Evolutionary conservation across 2,797 vertebrate species (phyloP).

Genomic region (Glyptemys insculpta): DNA sequence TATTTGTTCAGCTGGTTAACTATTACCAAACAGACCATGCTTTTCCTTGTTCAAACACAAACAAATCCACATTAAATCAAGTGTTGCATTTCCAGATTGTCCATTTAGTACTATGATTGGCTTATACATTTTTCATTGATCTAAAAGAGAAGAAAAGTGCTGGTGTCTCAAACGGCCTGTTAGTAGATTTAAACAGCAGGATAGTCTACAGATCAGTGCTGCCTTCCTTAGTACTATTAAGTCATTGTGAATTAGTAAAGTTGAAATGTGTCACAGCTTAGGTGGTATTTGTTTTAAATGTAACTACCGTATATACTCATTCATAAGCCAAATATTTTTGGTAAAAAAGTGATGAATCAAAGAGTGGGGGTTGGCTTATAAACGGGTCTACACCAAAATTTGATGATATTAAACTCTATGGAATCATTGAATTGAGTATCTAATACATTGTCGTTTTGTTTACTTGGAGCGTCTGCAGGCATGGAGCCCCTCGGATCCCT

Average conservation of each 20-base stretch:
- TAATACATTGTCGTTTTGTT: too few relatives aligned
- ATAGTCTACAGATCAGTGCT: background rate
- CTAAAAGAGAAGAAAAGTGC: background rate
- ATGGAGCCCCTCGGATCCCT: too few relatives aligned
- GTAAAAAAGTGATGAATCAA: too few relatives aligned
- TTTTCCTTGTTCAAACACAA: background rate
- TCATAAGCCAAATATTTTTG: too few relatives aligned
- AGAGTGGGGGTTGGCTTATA: too few relatives aligned
- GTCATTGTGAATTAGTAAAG: background rate
- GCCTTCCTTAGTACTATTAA: background rate
- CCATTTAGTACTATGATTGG: background rate
- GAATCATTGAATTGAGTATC: too few relatives aligned
- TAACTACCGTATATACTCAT: background rate
- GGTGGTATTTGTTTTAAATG: background rate
- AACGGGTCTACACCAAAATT: too few relatives aligned
- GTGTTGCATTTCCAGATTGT: background rate
- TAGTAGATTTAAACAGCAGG: background rate
- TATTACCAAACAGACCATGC: background rate
- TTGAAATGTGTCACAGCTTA: slow-evolving; percentile 8
- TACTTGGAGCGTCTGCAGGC: too few relatives aligned
- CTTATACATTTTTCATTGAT: background rate
- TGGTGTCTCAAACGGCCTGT: background rate
- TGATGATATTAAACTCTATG: too few relatives aligned
- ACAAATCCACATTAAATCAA: background rate
- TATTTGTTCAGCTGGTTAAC: slow-evolving; percentile 13